Percentiles rank a stretch among this genome's conserved stretches.
These are phyloP conservation scores for Oscheius sp. DNA, from an alignment of 1,140 invertebrate genomes.

Conservation along the genomic window DNA sequence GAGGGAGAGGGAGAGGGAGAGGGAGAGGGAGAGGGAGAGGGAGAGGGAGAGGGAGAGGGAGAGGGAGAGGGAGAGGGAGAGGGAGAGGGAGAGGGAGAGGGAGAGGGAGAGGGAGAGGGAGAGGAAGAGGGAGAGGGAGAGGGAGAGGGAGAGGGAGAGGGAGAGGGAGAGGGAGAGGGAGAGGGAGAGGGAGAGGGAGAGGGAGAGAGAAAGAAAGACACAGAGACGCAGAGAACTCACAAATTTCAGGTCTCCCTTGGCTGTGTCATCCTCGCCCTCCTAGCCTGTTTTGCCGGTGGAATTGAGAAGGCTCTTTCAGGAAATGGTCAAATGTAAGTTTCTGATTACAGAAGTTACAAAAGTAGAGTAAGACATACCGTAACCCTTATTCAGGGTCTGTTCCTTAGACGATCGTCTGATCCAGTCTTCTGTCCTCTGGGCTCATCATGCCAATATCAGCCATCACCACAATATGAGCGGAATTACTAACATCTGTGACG, in stretches of 20 bases:
- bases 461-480: neutral
- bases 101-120: conserved; percentile 14
- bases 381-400: conserved; percentile 48
- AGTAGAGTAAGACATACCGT: neutral
- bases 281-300: conserved; percentile 59
- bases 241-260: conserved; percentile 49
- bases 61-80: conserved; percentile 15
- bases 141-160: neutral
- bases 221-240: too few relatives aligned
- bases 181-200: neutral
- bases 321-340: conserved; percentile 55
- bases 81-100: neutral
- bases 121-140: neutral
- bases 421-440: conserved; percentile 18
- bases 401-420: conserved; percentile 57
- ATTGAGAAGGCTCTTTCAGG: conserved; percentile 54
- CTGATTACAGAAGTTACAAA: neutral
- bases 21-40: conserved; percentile 13
- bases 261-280: conserved; percentile 56
- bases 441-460: conserved; percentile 1
- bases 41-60: neutral
- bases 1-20: neutral
- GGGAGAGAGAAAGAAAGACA: too few relatives aligned
- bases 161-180: conserved; percentile 12
- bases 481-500: neutral